Percentiles rank a stretch among this genome's conserved stretches.
These are phyloP conservation scores for Lagopus leucura DNA, from an alignment of 2,113 vertebrate genomes.

Conservation along the genomic window DNA sequence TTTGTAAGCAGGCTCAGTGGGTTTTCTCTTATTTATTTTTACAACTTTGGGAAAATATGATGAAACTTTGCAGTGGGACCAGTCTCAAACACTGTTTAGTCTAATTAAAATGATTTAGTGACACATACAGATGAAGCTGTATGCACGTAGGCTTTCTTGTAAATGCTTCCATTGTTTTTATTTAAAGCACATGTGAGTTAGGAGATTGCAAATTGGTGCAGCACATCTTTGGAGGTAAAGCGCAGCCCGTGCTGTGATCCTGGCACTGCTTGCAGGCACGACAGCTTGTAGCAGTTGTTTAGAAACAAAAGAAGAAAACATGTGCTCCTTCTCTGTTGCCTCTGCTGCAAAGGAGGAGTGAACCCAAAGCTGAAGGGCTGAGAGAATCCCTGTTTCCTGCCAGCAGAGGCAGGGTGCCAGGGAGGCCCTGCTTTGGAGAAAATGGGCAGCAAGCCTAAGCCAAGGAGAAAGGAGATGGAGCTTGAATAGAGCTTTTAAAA, in stretches of 20 bases:
- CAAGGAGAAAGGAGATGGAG: slow-evolving; percentile 16
- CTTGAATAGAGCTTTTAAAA: slow-evolving; percentile 15
- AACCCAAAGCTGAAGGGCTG: slow-evolving; percentile 27
- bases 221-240: slow-evolving; percentile 1
- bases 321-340: slow-evolving; percentile 1
- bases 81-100: slow-evolving; percentile 4
- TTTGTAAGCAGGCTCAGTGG: slow-evolving; percentile 10
- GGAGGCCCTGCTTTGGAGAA: slow-evolving; percentile 58
- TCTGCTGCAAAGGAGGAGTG: slow-evolving; percentile 38
- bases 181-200: slow-evolving; percentile 11
- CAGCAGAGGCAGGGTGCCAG: slow-evolving; percentile 47
- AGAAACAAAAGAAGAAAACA: slow-evolving; percentile 56
- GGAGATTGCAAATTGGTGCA: slow-evolving; percentile 45
- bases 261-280: slow-evolving; percentile 28
- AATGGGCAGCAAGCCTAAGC: slow-evolving; percentile 40
- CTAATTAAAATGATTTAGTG: slow-evolving; percentile 49
- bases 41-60: slow-evolving; percentile 24
- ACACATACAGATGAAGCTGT: slow-evolving; percentile 15
- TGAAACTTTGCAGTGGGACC: background rate
- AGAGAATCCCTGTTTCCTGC: slow-evolving; percentile 52
- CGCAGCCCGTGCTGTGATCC: slow-evolving; percentile 49
- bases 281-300: slow-evolving; percentile 60
- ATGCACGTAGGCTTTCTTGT: background rate
- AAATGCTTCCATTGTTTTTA: slow-evolving; percentile 49
- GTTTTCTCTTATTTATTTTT: slow-evolving; percentile 45